Base-by-base conservation (phyloP, 2,888 invertebrate species). In the Cantharis rufa region DNA sequence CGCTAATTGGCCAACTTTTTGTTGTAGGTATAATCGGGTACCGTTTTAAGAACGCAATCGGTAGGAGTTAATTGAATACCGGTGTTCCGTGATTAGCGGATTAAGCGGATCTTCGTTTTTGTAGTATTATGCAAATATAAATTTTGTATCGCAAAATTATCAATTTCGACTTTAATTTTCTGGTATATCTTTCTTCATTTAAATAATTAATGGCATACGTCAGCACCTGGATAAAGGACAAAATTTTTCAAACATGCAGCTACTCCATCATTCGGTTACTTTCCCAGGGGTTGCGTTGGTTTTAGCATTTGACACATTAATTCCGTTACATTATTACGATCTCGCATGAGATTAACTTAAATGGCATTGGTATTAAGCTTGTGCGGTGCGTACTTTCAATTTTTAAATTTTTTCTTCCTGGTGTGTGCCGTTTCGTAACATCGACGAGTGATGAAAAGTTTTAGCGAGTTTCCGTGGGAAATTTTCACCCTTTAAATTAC, bases 51-150 rank as follows among this genome's bases (percentile, higher is more conserved):
- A 72, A 70, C 77, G 66, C 71, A 78, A 77, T 79, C 80, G 75
- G 79, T 77, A 76, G 73, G 71, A 76, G 74, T 79, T 80, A 81
- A 81, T 81, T 81, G 81, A 81, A 80, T 80, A 79, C 72, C 80
- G 80, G 70, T 81, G 81, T 81, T 78, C 69, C 74, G 73, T 63
- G 79, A 80, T 80, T 79, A 80, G 74, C 70, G 69, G 79, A 79
- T 80, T 75, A 75, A 75, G 73, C 66, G 77, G 75, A 78, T 80
- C 77, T 74, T 72, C 71, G 77, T 32, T 77, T 78, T 77, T 74
- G 24, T 24, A 24, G 77, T 77, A 77, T 2, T 18, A 18, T 74
- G 78, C 75, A 75, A 76, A 78, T 74, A 70, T 13, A 24, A 24
- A 32, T 32, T 32, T 32, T n/a, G 32, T 32, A 32, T 32, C 32